Evolutionary conservation across 2,888 invertebrate genomes (phyloP).

Genomic region (Spilarctia lutea): DNA sequence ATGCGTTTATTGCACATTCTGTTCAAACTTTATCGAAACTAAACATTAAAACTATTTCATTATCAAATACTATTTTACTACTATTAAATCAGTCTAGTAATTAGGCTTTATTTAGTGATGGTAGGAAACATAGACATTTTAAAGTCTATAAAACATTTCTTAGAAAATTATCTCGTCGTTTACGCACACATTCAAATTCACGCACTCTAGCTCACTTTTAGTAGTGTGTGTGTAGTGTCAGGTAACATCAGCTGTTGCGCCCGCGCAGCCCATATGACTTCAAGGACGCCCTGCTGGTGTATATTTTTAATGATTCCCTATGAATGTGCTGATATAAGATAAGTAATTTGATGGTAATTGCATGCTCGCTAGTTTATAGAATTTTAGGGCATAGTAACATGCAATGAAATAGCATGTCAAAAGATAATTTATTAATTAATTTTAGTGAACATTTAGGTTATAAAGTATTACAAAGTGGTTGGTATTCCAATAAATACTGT

Average conservation of each 20-base stretch:
- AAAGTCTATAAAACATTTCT: constrained; percentile 38
- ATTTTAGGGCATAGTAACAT: not conserved
- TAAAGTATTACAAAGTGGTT: not conserved
- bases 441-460: not conserved
- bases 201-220: constrained; percentile 26
- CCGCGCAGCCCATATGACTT: constrained; percentile 82
- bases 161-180: constrained; percentile 33
- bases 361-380: constrained; percentile 13
- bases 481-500: not conserved
- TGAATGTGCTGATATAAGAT: constrained; percentile 37
- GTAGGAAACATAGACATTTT: constrained; percentile 20
- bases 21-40: not conserved
- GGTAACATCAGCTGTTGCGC: constrained; percentile 84
- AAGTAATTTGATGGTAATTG: constrained; percentile 40
- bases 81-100: not conserved
- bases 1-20: constrained; percentile 13
- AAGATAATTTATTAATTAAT: not conserved
- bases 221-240: constrained; percentile 65
- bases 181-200: constrained; percentile 27
- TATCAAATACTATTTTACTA: not conserved
- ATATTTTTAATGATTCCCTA: constrained; percentile 47
- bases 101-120: not conserved
- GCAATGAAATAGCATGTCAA: not conserved
- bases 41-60: not conserved
- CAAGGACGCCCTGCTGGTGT: constrained; percentile 76